phyloP scores from a whole-genome alignment of 37 sponge, comb jelly and placozoan genomes.

The Hormiphora californensis region DNA sequence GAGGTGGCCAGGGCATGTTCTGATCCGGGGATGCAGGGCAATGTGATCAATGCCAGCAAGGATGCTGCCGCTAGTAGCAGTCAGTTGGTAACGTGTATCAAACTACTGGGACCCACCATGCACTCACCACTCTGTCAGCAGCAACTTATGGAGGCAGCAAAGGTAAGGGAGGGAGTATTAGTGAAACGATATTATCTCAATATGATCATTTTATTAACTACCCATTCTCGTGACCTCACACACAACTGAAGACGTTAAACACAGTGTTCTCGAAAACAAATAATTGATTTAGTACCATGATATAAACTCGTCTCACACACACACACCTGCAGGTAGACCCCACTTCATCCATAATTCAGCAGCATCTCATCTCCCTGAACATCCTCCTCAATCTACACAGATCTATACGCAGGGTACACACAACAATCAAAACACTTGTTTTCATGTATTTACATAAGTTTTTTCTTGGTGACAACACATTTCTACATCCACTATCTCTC shows the following conservation, averaged over 20 bases:
- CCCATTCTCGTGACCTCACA: too few species aligned
- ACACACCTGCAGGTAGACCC: too few species aligned
- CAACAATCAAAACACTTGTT: not conserved
- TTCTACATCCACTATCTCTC: not conserved
- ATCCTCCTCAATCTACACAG: not conserved
- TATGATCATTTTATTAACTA: too few species aligned
- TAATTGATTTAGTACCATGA: too few species aligned
- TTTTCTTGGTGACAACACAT: not conserved
- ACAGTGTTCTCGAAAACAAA: too few species aligned
- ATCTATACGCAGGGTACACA: not conserved
- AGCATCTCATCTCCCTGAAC: slow-evolving; percentile 12
- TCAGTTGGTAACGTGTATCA: slow-evolving; percentile 56
- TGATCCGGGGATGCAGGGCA: slow-evolving; percentile 49
- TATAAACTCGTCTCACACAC: too few species aligned
- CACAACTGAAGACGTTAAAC: too few species aligned
- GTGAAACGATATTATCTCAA: too few species aligned
- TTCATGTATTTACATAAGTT: not conserved
- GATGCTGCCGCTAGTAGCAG: slow-evolving; percentile 84
- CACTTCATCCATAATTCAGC: not conserved
- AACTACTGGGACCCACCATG: slow-evolving; percentile 57
- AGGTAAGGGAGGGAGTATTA: too few species aligned
- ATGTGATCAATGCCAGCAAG: slow-evolving; percentile 66
- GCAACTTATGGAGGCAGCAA: slow-evolving; percentile 66
- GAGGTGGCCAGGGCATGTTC: slow-evolving; percentile 43
- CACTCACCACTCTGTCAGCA: slow-evolving; percentile 64